Percentiles rank a stretch among this genome's conserved stretches.
phyloP scores from a whole-genome alignment of 2,797 vertebrate genomes.

The Pelochelys cantorii region DNA sequence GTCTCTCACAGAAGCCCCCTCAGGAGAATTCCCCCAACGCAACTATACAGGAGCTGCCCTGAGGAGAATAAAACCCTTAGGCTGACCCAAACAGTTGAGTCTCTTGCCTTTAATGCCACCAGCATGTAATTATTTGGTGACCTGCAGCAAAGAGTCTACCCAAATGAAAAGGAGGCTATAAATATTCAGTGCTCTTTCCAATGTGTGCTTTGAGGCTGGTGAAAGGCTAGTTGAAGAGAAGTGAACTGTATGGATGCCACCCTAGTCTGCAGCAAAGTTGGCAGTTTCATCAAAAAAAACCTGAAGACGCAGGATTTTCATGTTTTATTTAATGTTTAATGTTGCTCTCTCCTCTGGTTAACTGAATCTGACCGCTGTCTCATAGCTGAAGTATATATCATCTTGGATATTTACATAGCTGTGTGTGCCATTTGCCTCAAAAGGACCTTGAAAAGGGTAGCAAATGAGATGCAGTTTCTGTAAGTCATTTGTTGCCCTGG shows the following conservation, averaged over 20 bases:
- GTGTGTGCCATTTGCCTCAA: constrained; percentile 11
- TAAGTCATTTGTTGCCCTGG: not conserved
- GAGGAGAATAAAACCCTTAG: constrained; percentile 23
- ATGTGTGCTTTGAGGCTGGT: constrained; percentile 1
- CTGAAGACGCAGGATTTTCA: constrained; percentile 46
- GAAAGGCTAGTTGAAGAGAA: constrained; percentile 44
- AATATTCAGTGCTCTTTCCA: not conserved
- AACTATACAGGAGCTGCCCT: constrained; percentile 24
- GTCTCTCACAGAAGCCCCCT: not conserved
- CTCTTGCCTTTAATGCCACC: not conserved
- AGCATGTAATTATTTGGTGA: not conserved
- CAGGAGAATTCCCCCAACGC: not conserved
- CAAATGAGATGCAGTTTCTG: not conserved
- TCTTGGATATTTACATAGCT: not conserved
- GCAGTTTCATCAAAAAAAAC: constrained; percentile 50
- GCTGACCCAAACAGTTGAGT: constrained; percentile 18
- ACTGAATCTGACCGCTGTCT: constrained; percentile 33
- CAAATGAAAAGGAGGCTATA: not conserved
- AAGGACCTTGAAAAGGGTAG: not conserved
- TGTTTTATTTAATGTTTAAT: constrained; percentile 47
- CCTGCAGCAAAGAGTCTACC: constrained; percentile 31
- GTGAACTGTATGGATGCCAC: not conserved
- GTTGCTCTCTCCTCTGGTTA: constrained; percentile 31
- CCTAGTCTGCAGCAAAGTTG: not conserved
- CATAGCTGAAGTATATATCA: constrained; percentile 18